A percentile compares a stretch with the other conserved stretches of the same genome.
Conservation (phyloP, 2,113 vertebrate species). For the Chelonoidis abingdonii region DNA sequence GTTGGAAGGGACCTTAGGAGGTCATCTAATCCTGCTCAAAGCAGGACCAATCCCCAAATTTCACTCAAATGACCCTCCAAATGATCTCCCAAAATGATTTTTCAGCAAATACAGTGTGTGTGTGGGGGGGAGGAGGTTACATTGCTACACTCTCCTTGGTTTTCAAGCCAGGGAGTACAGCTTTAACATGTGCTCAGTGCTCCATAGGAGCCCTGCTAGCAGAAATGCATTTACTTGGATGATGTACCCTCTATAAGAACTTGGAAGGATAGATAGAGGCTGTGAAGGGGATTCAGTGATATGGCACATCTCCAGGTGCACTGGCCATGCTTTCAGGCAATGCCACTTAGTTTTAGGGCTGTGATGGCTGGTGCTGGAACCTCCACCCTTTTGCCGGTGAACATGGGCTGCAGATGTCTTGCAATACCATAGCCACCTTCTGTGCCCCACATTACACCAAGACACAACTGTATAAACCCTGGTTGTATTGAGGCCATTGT, state of each 20-base stretch:
- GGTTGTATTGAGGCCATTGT: not conserved
- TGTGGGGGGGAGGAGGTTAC: not conserved
- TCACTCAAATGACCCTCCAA: not conserved
- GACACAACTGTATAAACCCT: not conserved
- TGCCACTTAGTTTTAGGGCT: not conserved
- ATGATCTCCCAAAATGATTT: not conserved
- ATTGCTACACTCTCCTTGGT: not conserved
- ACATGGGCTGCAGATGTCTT: not conserved
- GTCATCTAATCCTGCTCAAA: no score
- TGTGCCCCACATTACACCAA: rapidly evolving
- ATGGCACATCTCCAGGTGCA: not conserved
- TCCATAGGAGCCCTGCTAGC: not conserved
- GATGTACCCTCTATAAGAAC: not conserved
- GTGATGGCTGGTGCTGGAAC: not conserved
- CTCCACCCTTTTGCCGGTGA: not conserved
- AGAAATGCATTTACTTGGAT: not conserved
- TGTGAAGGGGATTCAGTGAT: not conserved
- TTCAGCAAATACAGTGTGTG: not conserved
- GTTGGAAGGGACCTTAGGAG: no score
- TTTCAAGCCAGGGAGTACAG: rapidly evolving
- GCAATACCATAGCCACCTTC: not conserved
- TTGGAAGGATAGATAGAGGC: not conserved
- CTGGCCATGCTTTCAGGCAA: not conserved
- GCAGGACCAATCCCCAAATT: no score
- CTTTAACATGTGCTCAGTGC: not conserved